Evolutionary conservation across 2,888 invertebrate species (phyloP), one percentile per base, ranked within the genome.

Genomic region (Germaria angustata): DNA sequence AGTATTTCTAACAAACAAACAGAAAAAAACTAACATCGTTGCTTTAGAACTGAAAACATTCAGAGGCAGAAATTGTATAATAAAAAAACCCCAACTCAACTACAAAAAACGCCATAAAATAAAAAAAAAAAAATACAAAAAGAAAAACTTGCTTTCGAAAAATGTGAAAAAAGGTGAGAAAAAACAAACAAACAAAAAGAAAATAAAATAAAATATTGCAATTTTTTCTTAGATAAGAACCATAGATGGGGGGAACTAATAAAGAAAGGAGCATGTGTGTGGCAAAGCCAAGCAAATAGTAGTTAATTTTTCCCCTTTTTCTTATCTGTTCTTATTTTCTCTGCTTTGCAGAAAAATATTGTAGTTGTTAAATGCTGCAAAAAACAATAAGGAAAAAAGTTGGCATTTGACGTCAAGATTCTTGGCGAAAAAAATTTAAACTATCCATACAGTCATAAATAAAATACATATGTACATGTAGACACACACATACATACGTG

Each of bases 361-460:
- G 78, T 81, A 51, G 73, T 78, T 73, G 72, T 77, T 78, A 81
- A 81, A 81, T 78, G 81, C 69, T 81, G 81, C 73, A 82, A 75
- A 82, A 79, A 76, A 34, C n/a, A 68, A 59, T n/a, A 68, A 73
- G 20, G 34, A 63, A 59, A 82, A 81, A 81, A 73, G 75, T 82
- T 82, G 66, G 82, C 69, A 79, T 82, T 82, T 79, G 82, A 82
- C 82, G 82, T 82, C 79, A 76, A 82, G 82, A 82, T 71, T 79
- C 82, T 82, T 79, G 71, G 82, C 82, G 76, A 79, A 72, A 69
- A 49, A 65, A 57, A 72, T 39, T 24, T 17, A 13, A 36, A 41
- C n/a, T 34, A 53, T 39, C 41, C 63, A 51, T 17, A 75, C 28
- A 63, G 3, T 28, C 34, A 57, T 36, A 57, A 53, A 32, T 53